These are phyloP conservation scores for Acronicta leporina DNA, from an alignment of 2,888 invertebrate species.

Conservation along the genomic window DNA sequence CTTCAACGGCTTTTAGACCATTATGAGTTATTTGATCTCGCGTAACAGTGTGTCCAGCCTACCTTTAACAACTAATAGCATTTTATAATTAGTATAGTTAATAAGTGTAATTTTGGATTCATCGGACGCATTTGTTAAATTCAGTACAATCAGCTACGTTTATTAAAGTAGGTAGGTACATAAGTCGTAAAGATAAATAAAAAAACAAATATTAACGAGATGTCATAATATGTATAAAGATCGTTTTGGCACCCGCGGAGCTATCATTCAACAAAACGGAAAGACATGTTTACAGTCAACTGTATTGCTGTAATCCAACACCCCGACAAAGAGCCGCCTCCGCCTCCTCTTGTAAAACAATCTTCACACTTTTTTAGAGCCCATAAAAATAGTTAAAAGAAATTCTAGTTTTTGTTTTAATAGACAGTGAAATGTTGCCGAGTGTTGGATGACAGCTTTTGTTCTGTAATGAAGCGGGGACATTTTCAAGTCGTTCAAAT, in stretches of 20 bases:
- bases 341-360: conserved; percentile 86
- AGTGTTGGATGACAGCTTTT: conserved; percentile 88
- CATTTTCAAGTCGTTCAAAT: conserved; percentile 79
- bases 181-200: conserved; percentile 45
- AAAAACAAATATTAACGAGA: conserved; percentile 48
- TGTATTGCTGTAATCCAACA: conserved; percentile 78
- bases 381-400: conserved; percentile 89
- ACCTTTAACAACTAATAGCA: no score
- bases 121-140: no score
- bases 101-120: no score
- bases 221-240: conserved; percentile 49
- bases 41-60: no score
- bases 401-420: conserved; percentile 83
- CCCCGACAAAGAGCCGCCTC: conserved; percentile 87
- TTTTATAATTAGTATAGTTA: no score
- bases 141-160: no score
- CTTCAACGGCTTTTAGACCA: no score
- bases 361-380: conserved; percentile 87
- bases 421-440: conserved; percentile 89
- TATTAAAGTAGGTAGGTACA: conserved; percentile 20
- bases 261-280: conserved; percentile 81
- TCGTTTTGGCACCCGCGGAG: conserved; percentile 78
- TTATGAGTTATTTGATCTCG: no score
- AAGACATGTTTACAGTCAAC: conserved; percentile 88
- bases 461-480: conserved; percentile 87